These are phyloP conservation scores for Ardeotis arabs DNA, from an alignment of 2,113 vertebrate species.

Conservation along the genomic window DNA sequence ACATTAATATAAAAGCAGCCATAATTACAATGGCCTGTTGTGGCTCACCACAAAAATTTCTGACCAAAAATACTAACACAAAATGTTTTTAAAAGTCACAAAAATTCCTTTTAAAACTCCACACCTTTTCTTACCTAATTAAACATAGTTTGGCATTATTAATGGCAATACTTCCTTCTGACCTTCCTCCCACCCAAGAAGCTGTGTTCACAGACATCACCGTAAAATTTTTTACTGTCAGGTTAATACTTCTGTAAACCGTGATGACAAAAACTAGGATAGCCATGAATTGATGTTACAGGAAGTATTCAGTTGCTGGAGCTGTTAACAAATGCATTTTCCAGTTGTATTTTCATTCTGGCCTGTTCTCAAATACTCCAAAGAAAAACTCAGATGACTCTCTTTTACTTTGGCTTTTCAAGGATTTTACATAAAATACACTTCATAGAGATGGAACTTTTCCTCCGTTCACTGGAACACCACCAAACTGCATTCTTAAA, in stretches of 20 bases:
- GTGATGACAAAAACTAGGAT: not conserved
- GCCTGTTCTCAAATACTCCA: not conserved
- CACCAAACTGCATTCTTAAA: not conserved
- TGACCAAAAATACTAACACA: not conserved
- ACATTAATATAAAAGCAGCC: not conserved
- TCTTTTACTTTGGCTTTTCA: not conserved
- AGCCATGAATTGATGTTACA: not conserved
- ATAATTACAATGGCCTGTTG: not conserved
- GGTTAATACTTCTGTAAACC: not conserved
- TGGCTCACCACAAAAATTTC: not conserved
- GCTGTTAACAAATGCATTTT: not conserved
- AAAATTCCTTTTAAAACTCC: not conserved
- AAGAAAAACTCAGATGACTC: not conserved
- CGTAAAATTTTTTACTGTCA: not conserved
- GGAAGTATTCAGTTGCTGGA: conserved; percentile 8
- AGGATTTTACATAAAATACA: not conserved
- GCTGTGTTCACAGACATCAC: not conserved
- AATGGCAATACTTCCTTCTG: conserved; percentile 15
- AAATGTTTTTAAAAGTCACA: not conserved
- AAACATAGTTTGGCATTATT: conserved; percentile 13
- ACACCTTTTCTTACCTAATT: not conserved
- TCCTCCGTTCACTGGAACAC: not conserved
- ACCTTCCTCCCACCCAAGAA: not conserved
- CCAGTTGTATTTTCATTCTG: conserved; percentile 17
- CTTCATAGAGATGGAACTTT: not conserved